A percentile compares a stretch with the other conserved stretches of the same genome.
Evolutionary conservation across 2,888 invertebrate species (phyloP).

Genomic region (Heliconius erato): DNA sequence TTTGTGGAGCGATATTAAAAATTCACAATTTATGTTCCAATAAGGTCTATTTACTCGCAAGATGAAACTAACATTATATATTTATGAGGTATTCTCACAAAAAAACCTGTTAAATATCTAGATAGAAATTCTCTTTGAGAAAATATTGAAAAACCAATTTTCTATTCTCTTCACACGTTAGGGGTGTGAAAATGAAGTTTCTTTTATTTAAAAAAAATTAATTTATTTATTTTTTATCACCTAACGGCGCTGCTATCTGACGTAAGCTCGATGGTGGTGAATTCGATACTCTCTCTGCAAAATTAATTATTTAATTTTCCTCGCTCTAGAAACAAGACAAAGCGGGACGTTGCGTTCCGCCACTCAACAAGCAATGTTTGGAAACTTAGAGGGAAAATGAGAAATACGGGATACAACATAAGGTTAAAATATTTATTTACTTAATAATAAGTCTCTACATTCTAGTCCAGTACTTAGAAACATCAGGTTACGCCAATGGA

Average conservation of each 20-base stretch:
- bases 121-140: constrained; percentile 51
- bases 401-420: too few relatives aligned
- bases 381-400: too few relatives aligned
- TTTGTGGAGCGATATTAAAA: constrained; percentile 23
- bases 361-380: too few relatives aligned
- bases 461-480: neutral
- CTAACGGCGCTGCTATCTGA: neutral
- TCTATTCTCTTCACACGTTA: constrained; percentile 30
- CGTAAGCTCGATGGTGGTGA: neutral
- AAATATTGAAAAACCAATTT: constrained; percentile 52
- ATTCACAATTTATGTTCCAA: constrained; percentile 31
- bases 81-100: constrained; percentile 49
- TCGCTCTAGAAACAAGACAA: neutral
- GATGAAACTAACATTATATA: constrained; percentile 47
- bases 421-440: too few relatives aligned
- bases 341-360: too few relatives aligned
- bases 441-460: too few relatives aligned
- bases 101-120: constrained; percentile 47
- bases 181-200: constrained; percentile 19
- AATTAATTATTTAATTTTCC: too few relatives aligned
- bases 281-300: neutral
- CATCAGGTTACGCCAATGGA: too few relatives aligned
- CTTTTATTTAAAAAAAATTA: neutral
- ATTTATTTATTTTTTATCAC: too few relatives aligned
- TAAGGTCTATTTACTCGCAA: constrained; percentile 33